phyloP scores from a whole-genome alignment of 2,113 vertebrate genomes.

The Pterocles orientalis region DNA sequence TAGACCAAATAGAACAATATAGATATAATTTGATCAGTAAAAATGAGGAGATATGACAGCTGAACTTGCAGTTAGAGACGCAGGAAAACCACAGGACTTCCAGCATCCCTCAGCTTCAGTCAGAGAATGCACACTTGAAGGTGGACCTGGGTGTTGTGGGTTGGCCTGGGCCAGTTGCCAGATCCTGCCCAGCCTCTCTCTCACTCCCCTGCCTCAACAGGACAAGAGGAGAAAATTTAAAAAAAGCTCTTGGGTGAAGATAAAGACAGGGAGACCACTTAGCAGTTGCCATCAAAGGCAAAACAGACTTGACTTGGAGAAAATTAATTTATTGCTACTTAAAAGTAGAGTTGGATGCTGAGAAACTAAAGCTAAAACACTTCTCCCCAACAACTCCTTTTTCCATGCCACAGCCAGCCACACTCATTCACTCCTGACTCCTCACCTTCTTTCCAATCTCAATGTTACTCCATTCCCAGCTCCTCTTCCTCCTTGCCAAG shows the following conservation, averaged over 20 bases:
- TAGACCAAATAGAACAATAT: slow-evolving; percentile 73
- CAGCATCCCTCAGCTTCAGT: slow-evolving; percentile 58
- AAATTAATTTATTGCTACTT: background rate
- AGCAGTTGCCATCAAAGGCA: too few relatives aligned
- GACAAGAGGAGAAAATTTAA: background rate
- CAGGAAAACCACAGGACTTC: slow-evolving; percentile 54
- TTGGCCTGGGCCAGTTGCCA: background rate
- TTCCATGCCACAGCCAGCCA: too few relatives aligned
- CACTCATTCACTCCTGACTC: background rate
- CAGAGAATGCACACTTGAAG: slow-evolving; percentile 68
- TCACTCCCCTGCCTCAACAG: background rate
- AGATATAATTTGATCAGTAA: slow-evolving; percentile 75
- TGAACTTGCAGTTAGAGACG: slow-evolving; percentile 74
- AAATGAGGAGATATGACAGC: slow-evolving; percentile 75
- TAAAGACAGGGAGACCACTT: too few relatives aligned
- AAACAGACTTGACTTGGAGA: too few relatives aligned
- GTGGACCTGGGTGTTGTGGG: background rate
- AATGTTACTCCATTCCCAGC: background rate
- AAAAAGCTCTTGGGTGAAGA: background rate
- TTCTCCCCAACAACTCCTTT: background rate
- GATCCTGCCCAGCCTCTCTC: too few relatives aligned
- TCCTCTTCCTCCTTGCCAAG: too few relatives aligned
- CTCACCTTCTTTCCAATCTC: background rate
- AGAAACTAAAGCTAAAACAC: background rate
- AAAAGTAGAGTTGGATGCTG: background rate